Base-by-base conservation (phyloP, 2,888 invertebrate species). In the Aromia moschata region DNA sequence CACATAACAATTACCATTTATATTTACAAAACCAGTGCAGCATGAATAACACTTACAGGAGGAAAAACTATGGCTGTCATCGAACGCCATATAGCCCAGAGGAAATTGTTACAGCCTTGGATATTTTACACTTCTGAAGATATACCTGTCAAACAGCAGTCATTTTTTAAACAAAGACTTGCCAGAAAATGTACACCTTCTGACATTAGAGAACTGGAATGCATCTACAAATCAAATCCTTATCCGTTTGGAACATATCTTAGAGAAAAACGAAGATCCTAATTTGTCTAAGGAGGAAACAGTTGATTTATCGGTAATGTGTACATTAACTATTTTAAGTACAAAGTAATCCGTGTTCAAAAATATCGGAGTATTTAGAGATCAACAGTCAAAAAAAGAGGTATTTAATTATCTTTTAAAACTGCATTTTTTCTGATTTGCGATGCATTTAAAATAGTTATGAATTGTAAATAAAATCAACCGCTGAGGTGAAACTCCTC, bases 161-260 rank as follows among this genome's bases (percentile, higher is more conserved):
- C 77, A 82, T 15, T 87, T 84, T n/a, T 2, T 68, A 89, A 2
- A 68, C 82, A 0, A 68, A 75, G 72, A 80, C 0, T 72, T 94
- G 2, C 92, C 92, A 0, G 76, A 81, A 17, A 90, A 90, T 36
- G 79, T 93, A 0, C 89, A 93, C 71, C 77, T 94, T 36, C 77
- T 94, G 3, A 92, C 92, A 0, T 71, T 93, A 38, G 94, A 94
- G 70, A 91, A 91, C 0, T 91, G 90, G 89, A 83, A 83, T 25
- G 63, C 64, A 88, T 83, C 83, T 20, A 63, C 65, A 9, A 77
- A 81, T 0, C 82, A 83, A 9, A 59, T 91, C 1, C 79, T 94
- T 5, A 67, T 94, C 0, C 84, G 94, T 12, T 77, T 94, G 0
- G 94, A 94, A 70, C 91, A 94, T 75, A 84, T 89, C 62, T 83